A percentile compares a stretch with the other conserved stretches of the same genome.
Conservation (phyloP, 2,113 vertebrate species). For the Neolamprologus cancellatus region DNA sequence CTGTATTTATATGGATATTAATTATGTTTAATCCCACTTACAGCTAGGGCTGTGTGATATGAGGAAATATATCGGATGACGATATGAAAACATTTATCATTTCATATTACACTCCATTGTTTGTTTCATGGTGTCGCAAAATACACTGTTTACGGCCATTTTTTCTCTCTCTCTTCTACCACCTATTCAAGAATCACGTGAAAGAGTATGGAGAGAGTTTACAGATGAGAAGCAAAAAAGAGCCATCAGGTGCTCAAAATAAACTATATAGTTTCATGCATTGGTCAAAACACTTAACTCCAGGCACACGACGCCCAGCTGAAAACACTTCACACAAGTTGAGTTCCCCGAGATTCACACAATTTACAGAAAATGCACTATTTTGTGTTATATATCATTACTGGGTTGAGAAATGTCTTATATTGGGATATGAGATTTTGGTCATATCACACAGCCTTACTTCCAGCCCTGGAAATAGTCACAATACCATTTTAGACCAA, state of each 20-base stretch:
- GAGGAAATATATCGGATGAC: fast-evolving
- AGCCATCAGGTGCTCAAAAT: not conserved
- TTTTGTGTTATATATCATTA: not conserved
- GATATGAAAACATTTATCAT: fast-evolving
- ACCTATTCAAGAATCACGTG: not conserved
- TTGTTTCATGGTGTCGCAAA: not conserved
- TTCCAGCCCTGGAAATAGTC: not conserved
- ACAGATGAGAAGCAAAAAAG: not conserved
- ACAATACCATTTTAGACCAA: not conserved
- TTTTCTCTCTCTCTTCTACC: not conserved
- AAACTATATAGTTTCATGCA: not conserved
- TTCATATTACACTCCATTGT: not conserved
- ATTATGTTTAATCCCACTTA: not conserved
- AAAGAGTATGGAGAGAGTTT: not conserved
- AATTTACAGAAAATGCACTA: not conserved
- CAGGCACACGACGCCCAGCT: not conserved
- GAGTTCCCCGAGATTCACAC: not conserved
- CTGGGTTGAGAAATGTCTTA: not conserved
- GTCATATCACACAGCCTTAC: not conserved
- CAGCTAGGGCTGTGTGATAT: not conserved
- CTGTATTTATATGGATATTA: not conserved
- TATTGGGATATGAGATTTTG: not conserved
- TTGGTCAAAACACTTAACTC: not conserved
- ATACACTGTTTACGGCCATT: not conserved
- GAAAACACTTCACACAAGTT: not conserved